Conservation (phyloP, 2,888 invertebrate genomes). For the Ormyrus labotus region DNA sequence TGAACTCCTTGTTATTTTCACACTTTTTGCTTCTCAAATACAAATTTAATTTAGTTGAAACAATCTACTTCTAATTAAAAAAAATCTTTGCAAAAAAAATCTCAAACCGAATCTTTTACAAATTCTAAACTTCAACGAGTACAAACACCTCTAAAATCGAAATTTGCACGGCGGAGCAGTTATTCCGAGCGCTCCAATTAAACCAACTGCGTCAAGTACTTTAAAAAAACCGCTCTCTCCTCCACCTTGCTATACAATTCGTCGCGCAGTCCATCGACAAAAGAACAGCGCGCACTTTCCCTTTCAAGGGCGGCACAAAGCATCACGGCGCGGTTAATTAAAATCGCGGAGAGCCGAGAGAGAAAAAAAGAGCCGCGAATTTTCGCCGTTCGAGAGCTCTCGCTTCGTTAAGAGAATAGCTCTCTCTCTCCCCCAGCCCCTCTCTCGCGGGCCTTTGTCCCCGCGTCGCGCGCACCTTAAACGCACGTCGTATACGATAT, state of each 20-base stretch:
- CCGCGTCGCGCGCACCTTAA: slow-evolving; percentile 55
- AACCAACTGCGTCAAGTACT: background rate
- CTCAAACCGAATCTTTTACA: no score
- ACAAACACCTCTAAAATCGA: slow-evolving; percentile 8
- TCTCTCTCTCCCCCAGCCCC: slow-evolving; percentile 11
- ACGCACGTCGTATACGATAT: slow-evolving; percentile 30
- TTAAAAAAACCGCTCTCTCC: background rate
- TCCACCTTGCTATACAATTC: background rate
- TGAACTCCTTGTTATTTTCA: no score
- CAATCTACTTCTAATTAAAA: no score
- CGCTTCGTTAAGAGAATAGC: slow-evolving; percentile 44
- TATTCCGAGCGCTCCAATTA: slow-evolving; percentile 17
- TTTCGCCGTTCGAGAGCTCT: slow-evolving; percentile 13
- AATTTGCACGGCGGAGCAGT: background rate
- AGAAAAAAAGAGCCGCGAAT: slow-evolving; percentile 16
- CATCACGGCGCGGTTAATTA: slow-evolving; percentile 21
- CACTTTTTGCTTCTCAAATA: no score
- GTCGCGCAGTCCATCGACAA: slow-evolving; percentile 12
- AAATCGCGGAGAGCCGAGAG: background rate
- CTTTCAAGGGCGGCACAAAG: background rate
- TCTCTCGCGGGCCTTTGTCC: slow-evolving; percentile 40
- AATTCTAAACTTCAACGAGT: no score
- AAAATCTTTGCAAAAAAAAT: no score
- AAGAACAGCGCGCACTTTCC: slow-evolving; percentile 17
- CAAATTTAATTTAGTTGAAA: no score